phyloP scores from a whole-genome alignment of 2,888 invertebrate species.

The Pseudococcus jackbeardsleyi region DNA sequence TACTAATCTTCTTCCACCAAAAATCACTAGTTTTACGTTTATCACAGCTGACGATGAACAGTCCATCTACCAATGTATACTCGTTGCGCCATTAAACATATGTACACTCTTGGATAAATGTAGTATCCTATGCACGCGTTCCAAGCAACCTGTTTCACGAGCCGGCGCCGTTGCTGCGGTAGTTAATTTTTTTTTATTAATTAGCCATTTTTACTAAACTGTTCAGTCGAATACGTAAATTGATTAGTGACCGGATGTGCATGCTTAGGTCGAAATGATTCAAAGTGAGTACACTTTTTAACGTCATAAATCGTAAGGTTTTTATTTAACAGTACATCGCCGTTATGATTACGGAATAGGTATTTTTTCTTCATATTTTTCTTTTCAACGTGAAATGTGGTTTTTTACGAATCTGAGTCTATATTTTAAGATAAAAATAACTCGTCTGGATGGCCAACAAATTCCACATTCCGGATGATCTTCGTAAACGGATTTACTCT shows the following conservation, averaged over 20 bases:
- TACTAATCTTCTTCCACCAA: not conserved
- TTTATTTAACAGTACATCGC: not conserved
- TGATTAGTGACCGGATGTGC: conserved; percentile 16
- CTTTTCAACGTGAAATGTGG: not conserved
- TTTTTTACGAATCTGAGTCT: not conserved
- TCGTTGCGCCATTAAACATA: not conserved
- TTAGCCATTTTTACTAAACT: not conserved
- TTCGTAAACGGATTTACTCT: not conserved
- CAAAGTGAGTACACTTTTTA: not conserved
- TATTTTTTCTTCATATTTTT: not conserved
- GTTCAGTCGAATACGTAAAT: conserved; percentile 5
- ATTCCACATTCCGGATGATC: not conserved
- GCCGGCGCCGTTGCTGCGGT: not conserved
- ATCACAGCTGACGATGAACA: not conserved
- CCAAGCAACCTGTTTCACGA: not conserved
- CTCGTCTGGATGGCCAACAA: not conserved
- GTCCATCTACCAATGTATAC: not conserved
- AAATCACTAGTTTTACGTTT: no score
- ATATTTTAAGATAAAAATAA: not conserved
- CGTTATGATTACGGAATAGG: not conserved
- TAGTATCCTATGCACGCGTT: not conserved
- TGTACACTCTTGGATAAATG: not conserved
- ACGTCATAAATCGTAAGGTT: not conserved
- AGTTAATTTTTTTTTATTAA: not conserved
- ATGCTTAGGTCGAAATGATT: not conserved